Conservation (phyloP, 2,113 vertebrate genomes). For the Phycodurus eques region DNA sequence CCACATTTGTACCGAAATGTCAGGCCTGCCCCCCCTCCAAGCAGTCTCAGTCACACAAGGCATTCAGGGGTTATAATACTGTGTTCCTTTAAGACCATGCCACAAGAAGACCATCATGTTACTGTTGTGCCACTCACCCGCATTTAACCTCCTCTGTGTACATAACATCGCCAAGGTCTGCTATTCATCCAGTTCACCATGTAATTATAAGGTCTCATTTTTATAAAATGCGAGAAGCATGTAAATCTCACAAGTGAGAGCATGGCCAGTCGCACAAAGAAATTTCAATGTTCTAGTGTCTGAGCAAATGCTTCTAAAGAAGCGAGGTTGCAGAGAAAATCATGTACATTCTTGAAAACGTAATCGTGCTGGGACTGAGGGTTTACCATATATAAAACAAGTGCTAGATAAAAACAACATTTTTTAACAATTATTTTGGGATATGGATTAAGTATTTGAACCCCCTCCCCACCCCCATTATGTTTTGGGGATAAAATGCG, state of each 20-base stretch:
- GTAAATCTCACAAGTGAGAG: constrained; percentile 33
- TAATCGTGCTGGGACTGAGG: constrained; percentile 52
- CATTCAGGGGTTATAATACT: constrained; percentile 39
- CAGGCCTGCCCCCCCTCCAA: background rate
- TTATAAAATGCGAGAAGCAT: constrained; percentile 51
- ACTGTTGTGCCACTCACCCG: background rate
- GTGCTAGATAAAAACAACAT: constrained; percentile 49
- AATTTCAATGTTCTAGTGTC: constrained; percentile 27
- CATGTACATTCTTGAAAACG: constrained; percentile 34
- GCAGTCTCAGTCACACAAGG: constrained; percentile 23
- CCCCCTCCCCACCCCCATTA: too few species aligned
- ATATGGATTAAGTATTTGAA: too few species aligned
- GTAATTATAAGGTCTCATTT: constrained; percentile 47
- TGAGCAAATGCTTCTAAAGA: too few species aligned
- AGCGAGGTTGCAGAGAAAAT: constrained; percentile 11
- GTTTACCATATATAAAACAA: constrained; percentile 57
- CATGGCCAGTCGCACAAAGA: constrained; percentile 31
- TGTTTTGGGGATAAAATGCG: too few species aligned
- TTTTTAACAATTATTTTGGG: background rate
- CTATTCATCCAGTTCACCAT: constrained; percentile 45
- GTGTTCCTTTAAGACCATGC: constrained; percentile 39
- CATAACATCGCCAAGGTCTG: constrained; percentile 63
- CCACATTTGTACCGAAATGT: background rate
- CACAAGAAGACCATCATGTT: constrained; percentile 12
- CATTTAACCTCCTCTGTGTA: constrained; percentile 59